A percentile compares a stretch with the other conserved stretches of the same genome.
These are phyloP conservation scores for Melitaea cinxia DNA, from an alignment of 1,140 invertebrate genomes.

Conservation along the genomic window DNA sequence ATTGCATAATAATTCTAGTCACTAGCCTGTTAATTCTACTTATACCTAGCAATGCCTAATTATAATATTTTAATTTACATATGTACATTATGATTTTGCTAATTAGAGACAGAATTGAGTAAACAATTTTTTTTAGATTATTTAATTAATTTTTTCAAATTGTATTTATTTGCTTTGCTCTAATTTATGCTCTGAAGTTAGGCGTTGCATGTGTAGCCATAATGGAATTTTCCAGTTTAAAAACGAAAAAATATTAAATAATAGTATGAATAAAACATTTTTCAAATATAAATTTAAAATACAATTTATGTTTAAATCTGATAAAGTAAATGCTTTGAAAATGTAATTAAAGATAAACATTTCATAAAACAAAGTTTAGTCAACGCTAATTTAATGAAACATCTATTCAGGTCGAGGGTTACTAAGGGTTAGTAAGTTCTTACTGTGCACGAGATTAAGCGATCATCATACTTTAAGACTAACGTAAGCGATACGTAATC, in stretches of 20 bases:
- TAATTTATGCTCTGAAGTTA: no score
- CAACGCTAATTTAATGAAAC: constrained; percentile 10
- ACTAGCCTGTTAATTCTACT: no score
- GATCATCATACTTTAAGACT: constrained; percentile 1
- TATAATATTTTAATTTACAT: no score
- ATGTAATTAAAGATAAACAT: background rate
- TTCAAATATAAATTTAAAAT: background rate
- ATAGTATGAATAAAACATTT: background rate
- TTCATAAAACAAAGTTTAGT: background rate
- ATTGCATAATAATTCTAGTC: no score
- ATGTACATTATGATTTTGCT: no score
- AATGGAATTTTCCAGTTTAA: no score
- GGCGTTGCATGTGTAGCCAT: no score
- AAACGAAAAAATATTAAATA: background rate
- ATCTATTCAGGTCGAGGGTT: constrained; percentile 22
- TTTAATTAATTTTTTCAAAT: no score
- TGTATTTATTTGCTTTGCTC: no score
- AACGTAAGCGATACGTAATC: background rate
- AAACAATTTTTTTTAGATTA: no score
- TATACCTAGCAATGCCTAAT: no score
- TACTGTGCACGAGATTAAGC: constrained; percentile 14
- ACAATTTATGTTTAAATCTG: background rate
- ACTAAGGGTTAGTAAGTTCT: constrained; percentile 19
- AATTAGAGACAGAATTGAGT: no score
- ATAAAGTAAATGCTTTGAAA: background rate